Evolutionary conservation across 2,888 invertebrate species (phyloP).

Genomic region (Encarsia formosa): DNA sequence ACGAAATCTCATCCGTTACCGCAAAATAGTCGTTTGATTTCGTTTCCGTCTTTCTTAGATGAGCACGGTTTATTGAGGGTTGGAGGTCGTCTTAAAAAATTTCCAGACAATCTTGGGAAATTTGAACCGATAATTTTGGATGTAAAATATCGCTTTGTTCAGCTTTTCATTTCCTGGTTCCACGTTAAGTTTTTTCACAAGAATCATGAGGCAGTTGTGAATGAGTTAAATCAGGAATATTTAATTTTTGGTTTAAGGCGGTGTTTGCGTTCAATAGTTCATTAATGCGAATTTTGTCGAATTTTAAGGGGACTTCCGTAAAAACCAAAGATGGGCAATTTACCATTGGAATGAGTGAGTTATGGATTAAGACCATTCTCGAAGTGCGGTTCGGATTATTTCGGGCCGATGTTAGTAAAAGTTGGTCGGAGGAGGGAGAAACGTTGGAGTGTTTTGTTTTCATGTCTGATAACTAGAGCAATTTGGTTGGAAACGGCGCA

Average conservation of each 20-base stretch:
- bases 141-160: background rate
- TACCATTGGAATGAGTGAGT: background rate
- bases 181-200: background rate
- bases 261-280: background rate
- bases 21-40: background rate
- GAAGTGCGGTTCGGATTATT: constrained; percentile 4
- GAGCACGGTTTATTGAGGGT: background rate
- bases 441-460: constrained; percentile 2
- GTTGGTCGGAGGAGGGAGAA: constrained; percentile 1
- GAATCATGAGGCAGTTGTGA: background rate
- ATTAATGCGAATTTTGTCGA: background rate
- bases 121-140: background rate
- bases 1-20: background rate
- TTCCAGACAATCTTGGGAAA: background rate
- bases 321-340: constrained; percentile 2
- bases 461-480: background rate
- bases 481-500: background rate
- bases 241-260: background rate
- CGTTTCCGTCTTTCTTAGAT: background rate
- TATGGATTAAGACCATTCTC: background rate
- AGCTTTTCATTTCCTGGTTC: background rate
- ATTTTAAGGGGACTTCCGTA: background rate
- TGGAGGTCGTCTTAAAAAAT: background rate
- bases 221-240: no score
- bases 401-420: constrained; percentile 1